A percentile compares a stretch with the other conserved stretches of the same genome.
These are phyloP conservation scores for Clivina fossor DNA, from an alignment of 2,888 invertebrate species.

Conservation along the genomic window DNA sequence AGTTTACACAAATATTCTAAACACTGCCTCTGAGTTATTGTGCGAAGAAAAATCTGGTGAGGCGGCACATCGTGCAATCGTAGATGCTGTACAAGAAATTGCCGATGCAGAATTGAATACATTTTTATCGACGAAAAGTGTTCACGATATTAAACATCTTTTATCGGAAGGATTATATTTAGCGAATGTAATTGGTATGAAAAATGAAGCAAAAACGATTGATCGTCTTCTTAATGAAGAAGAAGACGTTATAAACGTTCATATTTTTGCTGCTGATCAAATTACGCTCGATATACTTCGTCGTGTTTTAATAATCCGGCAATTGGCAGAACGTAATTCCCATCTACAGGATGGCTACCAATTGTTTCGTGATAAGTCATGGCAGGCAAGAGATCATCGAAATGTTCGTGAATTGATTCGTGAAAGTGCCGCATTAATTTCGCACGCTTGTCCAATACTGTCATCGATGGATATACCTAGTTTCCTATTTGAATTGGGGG, in stretches of 20 bases:
- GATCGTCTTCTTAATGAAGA: slow-evolving; percentile 57
- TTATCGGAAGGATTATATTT: slow-evolving; percentile 68
- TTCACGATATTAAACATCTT: slow-evolving; percentile 49
- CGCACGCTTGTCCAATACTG: slow-evolving; percentile 54
- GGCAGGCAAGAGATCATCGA: slow-evolving; percentile 68
- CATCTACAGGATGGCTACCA: slow-evolving; percentile 63
- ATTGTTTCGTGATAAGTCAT: slow-evolving; percentile 66
- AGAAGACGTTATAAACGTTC: slow-evolving; percentile 60
- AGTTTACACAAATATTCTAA: slow-evolving; percentile 63
- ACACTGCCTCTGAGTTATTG: slow-evolving; percentile 61
- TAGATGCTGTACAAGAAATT: slow-evolving; percentile 64
- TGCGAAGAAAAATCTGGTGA: slow-evolving; percentile 68
- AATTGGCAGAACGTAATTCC: slow-evolving; percentile 68
- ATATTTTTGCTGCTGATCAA: slow-evolving; percentile 60
- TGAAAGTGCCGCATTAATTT: slow-evolving; percentile 67
- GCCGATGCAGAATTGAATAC: slow-evolving; percentile 62
- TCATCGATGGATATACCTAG: slow-evolving; percentile 73
- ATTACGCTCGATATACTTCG: slow-evolving; percentile 68
- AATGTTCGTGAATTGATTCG: slow-evolving; percentile 69
- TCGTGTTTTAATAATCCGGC: slow-evolving; percentile 69
- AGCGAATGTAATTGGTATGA: slow-evolving; percentile 69
- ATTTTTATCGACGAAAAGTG: slow-evolving; percentile 55
- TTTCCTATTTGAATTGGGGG: slow-evolving; percentile 66
- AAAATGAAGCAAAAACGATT: slow-evolving; percentile 59
- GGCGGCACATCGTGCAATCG: slow-evolving; percentile 67